Base-by-base conservation (phyloP, 30 jellyfish, hydroid and myxozoan genomes). In the Pseudorhiza aurosa region DNA sequence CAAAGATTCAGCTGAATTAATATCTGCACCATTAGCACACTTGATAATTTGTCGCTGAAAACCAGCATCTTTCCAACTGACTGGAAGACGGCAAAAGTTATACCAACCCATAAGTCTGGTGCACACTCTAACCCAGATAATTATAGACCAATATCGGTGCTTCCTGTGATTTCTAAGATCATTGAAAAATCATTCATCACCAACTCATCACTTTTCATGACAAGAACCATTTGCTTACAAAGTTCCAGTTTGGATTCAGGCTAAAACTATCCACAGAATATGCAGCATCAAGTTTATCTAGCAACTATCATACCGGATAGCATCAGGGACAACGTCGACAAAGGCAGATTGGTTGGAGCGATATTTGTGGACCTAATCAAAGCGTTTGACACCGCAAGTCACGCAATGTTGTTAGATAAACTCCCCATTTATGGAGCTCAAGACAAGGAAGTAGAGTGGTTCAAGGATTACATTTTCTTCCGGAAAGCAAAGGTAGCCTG, bases 341-440 rank as follows among this genome's bases (percentile, higher is more conserved):
- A 62, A 62, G 76, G 76, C 22, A 62, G 28, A 62, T 62, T 62
- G 59, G 58, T 62, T 62, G 76, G 76, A 30, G 82, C 72, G 73
- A 14, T 68, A 25, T n/a, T n/a, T n/a, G n/a, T n/a, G n/a, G n/a
- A n/a, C n/a, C n/a, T n/a, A n/a, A n/a, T n/a, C n/a, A n/a, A 68
- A 26, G 21, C 68, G 9, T n/a, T n/a, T n/a, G n/a, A n/a, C n/a
- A n/a, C n/a, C n/a, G 49, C 24, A 5, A 59, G 51, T 22, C 50
- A 59, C 75, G 11, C 85, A 30, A 71, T 42, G 78, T 47, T 71
- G 85, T 49, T 71, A 47, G 25, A 71, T 6, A 71, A 71, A 71
- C 77, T 71, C 77, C 25, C 77, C 46, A 79, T 18, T 44, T 71
- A 71, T 26, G 85, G 85, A 71, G 49, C 46, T 47, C 25, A 47